These are phyloP conservation scores for Chirona hameri DNA, from an alignment of 2,888 invertebrate species.

Conservation along the genomic window DNA sequence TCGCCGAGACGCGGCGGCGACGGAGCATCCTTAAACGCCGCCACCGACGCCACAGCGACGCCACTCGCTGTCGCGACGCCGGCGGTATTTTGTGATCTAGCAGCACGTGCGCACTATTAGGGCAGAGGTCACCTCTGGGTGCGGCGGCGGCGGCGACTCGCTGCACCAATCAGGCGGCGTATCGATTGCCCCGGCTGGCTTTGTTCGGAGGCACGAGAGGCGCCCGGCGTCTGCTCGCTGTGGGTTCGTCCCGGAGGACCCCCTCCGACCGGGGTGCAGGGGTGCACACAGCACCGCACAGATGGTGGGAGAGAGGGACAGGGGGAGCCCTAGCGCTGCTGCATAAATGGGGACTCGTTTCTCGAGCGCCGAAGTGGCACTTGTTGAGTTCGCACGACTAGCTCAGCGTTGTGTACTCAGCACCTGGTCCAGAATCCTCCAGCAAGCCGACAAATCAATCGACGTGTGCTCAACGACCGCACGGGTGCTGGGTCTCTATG, in stretches of 20 bases:
- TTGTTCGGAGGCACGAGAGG: slow-evolving; percentile 4
- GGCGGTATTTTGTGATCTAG: neutral
- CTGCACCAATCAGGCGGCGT: neutral
- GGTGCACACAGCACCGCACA: neutral
- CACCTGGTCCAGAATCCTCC: too few relatives aligned
- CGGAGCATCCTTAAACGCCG: neutral
- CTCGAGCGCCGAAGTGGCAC: too few relatives aligned
- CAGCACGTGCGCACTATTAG: slow-evolving; percentile 4
- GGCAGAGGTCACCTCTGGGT: slow-evolving; percentile 7
- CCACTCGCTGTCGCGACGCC: neutral
- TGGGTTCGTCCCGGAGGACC: too few relatives aligned
- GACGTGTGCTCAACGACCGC: too few relatives aligned
- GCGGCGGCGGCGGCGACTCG: neutral
- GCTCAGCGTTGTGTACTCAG: too few relatives aligned
- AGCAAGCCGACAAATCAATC: too few relatives aligned
- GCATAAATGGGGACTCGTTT: too few relatives aligned
- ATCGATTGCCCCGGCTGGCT: neutral
- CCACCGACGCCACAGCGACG: neutral
- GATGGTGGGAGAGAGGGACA: too few relatives aligned
- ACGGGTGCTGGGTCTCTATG: too few relatives aligned
- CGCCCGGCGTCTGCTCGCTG: neutral
- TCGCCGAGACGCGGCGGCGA: neutral
- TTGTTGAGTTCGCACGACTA: too few relatives aligned
- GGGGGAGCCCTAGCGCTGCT: too few relatives aligned
- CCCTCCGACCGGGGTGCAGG: neutral